Conservation (phyloP, 2,888 invertebrate genomes). For the Augiades crinisus region DNA sequence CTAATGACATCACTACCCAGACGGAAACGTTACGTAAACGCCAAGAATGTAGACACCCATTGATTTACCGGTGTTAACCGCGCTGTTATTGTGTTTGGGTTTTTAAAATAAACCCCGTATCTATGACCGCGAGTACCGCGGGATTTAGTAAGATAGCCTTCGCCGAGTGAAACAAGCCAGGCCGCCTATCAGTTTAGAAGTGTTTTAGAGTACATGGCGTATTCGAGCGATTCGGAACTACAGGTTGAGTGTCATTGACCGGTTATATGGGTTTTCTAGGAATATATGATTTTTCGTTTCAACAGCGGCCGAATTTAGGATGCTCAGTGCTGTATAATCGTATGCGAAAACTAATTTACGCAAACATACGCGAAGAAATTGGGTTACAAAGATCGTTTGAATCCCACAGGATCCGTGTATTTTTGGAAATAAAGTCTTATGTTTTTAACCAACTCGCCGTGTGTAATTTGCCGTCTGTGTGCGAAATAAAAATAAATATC, state of each 20-base stretch:
- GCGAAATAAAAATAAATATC: too few relatives aligned
- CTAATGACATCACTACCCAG: background rate
- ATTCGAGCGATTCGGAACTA: constrained; percentile 2
- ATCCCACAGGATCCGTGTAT: too few relatives aligned
- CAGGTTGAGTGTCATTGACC: constrained; percentile 26
- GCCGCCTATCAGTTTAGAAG: constrained; percentile 39
- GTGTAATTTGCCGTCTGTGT: too few relatives aligned
- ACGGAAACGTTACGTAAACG: constrained; percentile 10
- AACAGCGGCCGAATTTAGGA: too few relatives aligned
- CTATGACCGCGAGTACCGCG: constrained; percentile 35
- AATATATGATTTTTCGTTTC: too few relatives aligned
- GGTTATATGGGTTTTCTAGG: background rate
- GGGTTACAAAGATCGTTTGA: too few relatives aligned
- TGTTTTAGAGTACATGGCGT: constrained; percentile 14
- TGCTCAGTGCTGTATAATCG: too few relatives aligned
- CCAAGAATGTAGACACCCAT: constrained; percentile 24
- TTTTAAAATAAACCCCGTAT: constrained; percentile 39
- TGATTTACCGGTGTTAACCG: constrained; percentile 31
- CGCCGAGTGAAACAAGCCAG: constrained; percentile 69
- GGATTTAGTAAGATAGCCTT: constrained; percentile 66
- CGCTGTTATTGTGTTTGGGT: constrained; percentile 35
- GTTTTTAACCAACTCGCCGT: too few relatives aligned
- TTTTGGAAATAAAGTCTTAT: too few relatives aligned
- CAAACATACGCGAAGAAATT: too few relatives aligned
- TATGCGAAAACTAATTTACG: too few relatives aligned